Evolutionary conservation across 2,797 vertebrate species (phyloP).

Genomic region (Acomys russatus): DNA sequence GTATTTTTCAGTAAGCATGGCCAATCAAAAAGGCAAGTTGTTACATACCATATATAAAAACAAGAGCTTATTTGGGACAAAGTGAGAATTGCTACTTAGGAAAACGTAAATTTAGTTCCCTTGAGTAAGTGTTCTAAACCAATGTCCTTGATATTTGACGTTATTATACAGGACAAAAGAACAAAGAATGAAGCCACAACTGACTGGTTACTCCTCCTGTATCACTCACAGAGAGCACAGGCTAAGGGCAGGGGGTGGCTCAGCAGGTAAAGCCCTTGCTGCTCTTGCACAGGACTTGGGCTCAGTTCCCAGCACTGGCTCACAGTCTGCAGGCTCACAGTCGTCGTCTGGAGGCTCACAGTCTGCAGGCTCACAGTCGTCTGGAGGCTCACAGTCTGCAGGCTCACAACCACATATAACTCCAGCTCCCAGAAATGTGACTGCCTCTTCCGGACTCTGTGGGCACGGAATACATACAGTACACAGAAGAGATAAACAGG

Average conservation of each 20-base stretch:
- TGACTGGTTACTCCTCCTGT: not conserved
- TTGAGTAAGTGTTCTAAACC: not conserved
- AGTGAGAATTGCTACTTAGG: not conserved
- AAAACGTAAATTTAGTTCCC: not conserved
- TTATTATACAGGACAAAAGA: not conserved
- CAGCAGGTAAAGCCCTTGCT: not conserved
- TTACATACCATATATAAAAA: not conserved
- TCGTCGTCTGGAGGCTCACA: no score
- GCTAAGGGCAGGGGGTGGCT: not conserved
- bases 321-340: no score
- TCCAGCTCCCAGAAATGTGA: not conserved
- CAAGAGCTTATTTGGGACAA: not conserved
- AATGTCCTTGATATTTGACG: not conserved
- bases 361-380: no score
- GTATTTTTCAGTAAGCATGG: slow-evolving; percentile 31
- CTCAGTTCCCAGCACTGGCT: not conserved
- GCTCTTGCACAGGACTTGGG: not conserved
- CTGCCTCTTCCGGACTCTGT: not conserved
- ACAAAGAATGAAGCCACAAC: not conserved
- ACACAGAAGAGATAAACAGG: not conserved
- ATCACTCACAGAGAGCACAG: not conserved
- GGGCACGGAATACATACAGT: not conserved
- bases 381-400: no score
- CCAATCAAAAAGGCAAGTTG: not conserved
- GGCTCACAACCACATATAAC: not conserved